These are phyloP conservation scores for Plectrocnemia conspersa DNA, from an alignment of 1,140 invertebrate species.

Conservation along the genomic window DNA sequence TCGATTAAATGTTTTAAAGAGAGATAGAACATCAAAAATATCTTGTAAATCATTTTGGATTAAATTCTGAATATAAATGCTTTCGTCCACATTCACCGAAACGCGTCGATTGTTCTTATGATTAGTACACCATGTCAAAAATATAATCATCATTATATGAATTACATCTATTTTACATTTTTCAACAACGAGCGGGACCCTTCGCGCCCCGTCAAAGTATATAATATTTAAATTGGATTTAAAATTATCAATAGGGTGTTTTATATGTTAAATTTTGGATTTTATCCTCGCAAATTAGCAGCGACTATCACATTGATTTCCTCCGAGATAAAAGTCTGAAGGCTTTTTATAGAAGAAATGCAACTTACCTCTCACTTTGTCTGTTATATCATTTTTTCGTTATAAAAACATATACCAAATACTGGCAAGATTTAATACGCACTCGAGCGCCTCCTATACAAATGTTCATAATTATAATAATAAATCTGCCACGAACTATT, in stretches of 20 bases:
- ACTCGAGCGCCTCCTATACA: no score
- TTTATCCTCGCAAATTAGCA: background rate
- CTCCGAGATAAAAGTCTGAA: background rate
- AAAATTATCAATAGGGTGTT: conserved; percentile 12
- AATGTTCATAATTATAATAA: no score
- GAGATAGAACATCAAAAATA: conserved; percentile 35
- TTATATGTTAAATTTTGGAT: conserved; percentile 9
- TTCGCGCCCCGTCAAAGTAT: conserved; percentile 6
- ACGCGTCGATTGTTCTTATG: conserved; percentile 17
- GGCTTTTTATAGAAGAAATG: background rate
- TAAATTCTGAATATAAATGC: conserved; percentile 13
- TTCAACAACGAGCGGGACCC: conserved; percentile 22
- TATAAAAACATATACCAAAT: conserved; percentile 11
- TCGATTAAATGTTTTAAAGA: conserved; percentile 35
- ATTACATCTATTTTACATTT: conserved; percentile 26
- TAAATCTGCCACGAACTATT: no score
- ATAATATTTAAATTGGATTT: conserved; percentile 18
- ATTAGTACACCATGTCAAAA: conserved; percentile 29
- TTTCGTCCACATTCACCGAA: conserved; percentile 12
- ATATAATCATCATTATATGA: conserved; percentile 32
- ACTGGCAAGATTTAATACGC: conserved; percentile 14
- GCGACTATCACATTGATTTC: background rate
- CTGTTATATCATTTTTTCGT: conserved; percentile 5
- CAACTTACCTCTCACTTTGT: no score
- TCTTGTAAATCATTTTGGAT: conserved; percentile 17